Base-by-base conservation (phyloP, 2,888 invertebrate genomes). In the Stenotaenia linearis region DNA sequence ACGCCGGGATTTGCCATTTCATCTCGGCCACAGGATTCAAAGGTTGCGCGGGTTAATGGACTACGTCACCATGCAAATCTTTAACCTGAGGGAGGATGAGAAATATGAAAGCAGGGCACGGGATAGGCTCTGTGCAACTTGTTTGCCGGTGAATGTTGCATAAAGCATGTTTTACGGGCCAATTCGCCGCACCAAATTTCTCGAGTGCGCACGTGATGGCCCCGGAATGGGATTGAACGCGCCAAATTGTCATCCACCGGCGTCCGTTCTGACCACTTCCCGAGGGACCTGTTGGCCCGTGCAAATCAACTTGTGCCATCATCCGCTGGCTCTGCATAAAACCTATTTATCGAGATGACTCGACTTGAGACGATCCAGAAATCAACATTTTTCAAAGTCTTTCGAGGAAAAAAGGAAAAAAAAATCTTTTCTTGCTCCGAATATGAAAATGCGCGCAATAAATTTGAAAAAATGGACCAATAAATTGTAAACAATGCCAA, bases 131-230 rank as follows among this genome's bases (percentile, higher is more conserved):
- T 28, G 9, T 25, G 69, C 69, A 69, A 69, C 69, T 69, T 69
- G 69, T 69, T 69, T 69, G 69, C 69, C 28, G 69, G 69, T n/a
- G 12, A 28, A 69, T 28, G 69, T 69, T 69, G 69, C 69, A 69
- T 69, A 69, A 69, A 69, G 69, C 69, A 69, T 69, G 69, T 69
- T 69, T 69, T 69, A 69, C 69, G 69, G 69, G 69, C 69, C 69
- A 69, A 69, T 69, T 69, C 69, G 28, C 25, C 23, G 9, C 15
- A 12, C 3, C 50, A 28, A 69, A 69, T 69, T 69, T 25, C 25
- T 69, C 1, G 25, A 69, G 23, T 69, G 28, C 25, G 28, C 25
- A 25, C 25, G 69, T 69, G 69, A 69, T 69, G 69, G 69, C 25
- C 10, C 69, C 25, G 28, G 25, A 28, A 69, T 69, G 69, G 69